Evolutionary conservation across 2,888 invertebrate species (phyloP), one percentile per base, ranked within the genome.

Genomic region (Sarcophaga carnaria): DNA sequence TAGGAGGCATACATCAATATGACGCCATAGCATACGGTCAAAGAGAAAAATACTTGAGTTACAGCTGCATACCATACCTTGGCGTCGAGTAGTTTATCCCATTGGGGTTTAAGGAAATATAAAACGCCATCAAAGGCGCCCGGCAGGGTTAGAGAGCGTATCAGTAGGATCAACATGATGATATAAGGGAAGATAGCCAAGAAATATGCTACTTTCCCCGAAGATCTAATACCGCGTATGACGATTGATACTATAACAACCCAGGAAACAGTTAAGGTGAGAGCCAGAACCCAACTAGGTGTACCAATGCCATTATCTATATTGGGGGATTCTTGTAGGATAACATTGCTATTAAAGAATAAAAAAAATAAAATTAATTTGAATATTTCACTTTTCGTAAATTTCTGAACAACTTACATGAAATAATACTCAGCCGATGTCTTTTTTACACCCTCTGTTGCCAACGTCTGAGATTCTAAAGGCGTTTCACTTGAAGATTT

Each of bases 151-250:
- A 94, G 92, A 0, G 96, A 94, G 75, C 95, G 93, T 63, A 95
- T 93, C 12, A 96, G 93, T 69, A 96, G 92, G 27, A 94, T 94
- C 47, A 95, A 88, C 92, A 96, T 94, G 63, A 96, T 94, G 54
- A 94, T 90, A 89, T 95, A 95, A 0, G 96, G 96, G 90, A 96
- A 96, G 17, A 96, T 92, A 0, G 96, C 96, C 2, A 96, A 94
- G 89, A 97, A 95, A 91, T 96, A 96, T 3, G 96, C 95, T 0
- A 94, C 95, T 90, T 95, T 95, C 64, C 95, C 95, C 0, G 95
- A 94, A 85, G 95, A 94, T 89, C 94, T 94, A 3, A 95, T 94
- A 1, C 95, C 95, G 78, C 94, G 94, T 17, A 94, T 93, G 59
- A 95, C 92, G 60, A 95, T 94, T 4, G 93, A 89, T 45, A 94